Evolutionary conservation across 2,888 invertebrate species (phyloP).

Genomic region (Steinernema scapterisci): DNA sequence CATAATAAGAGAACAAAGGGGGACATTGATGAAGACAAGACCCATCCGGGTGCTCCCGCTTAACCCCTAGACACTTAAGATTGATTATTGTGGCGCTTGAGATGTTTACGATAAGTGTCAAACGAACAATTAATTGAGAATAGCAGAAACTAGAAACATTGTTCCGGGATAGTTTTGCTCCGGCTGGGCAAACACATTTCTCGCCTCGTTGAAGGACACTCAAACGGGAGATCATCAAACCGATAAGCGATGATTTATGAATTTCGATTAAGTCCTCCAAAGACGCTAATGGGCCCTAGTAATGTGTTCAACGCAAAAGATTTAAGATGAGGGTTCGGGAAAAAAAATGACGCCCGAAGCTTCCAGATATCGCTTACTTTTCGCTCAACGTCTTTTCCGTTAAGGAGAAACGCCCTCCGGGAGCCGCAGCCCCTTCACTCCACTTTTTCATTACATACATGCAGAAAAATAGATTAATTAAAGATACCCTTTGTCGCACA

Average conservation of each 20-base stretch:
- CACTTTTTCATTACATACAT: not conserved
- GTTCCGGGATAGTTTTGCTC: not conserved
- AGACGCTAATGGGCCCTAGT: not conserved
- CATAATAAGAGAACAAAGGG: not conserved
- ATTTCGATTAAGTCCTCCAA: not conserved
- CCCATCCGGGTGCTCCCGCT: not conserved
- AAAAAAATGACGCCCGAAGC: too few relatives aligned
- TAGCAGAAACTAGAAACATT: not conserved
- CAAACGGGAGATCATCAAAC: too few relatives aligned
- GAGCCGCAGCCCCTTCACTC: not conserved
- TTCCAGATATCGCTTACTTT: not conserved
- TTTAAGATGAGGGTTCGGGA: too few relatives aligned
- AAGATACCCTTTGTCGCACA: slow-evolving; percentile 29
- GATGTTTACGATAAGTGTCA: slow-evolving; percentile 3
- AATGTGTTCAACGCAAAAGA: not conserved
- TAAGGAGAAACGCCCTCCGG: not conserved
- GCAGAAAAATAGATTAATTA: slow-evolving; percentile 28
- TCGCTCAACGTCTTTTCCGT: not conserved
- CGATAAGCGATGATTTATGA: not conserved
- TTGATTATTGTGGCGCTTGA: not conserved
- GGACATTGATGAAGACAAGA: not conserved
- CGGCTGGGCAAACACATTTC: too few relatives aligned
- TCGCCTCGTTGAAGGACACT: too few relatives aligned
- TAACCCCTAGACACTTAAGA: not conserved
- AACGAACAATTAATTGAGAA: not conserved